A percentile compares a stretch with the other conserved stretches of the same genome.
phyloP scores from a whole-genome alignment of 2,888 invertebrate genomes.

The Platypus cylindrus region DNA sequence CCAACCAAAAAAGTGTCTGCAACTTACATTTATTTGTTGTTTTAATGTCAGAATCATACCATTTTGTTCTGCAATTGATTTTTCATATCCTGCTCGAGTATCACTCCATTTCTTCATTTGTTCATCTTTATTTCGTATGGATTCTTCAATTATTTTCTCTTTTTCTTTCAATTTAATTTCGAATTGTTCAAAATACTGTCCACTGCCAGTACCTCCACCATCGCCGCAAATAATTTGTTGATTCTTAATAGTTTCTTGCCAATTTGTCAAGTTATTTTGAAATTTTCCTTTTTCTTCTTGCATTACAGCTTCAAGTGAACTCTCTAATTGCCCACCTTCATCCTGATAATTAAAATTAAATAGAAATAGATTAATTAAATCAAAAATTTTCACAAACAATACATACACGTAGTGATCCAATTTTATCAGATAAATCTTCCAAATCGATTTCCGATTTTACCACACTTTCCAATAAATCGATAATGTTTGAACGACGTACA shows the following conservation, averaged over 20 bases:
- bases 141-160: conserved; percentile 20
- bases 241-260: conserved; percentile 21
- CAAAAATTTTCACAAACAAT: not conserved
- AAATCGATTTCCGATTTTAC: conserved; percentile 23
- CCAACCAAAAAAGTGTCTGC: too few relatives aligned
- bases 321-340: conserved; percentile 25
- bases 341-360: conserved; percentile 4
- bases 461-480: conserved; percentile 25
- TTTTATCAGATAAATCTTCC: conserved; percentile 20
- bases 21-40: conserved; percentile 20
- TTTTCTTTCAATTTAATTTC: conserved; percentile 23
- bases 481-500: conserved; percentile 22
- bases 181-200: too few relatives aligned
- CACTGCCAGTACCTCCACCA: too few relatives aligned
- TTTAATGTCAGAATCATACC: conserved; percentile 19
- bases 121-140: conserved; percentile 19
- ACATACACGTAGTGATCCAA: conserved; percentile 19
- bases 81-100: conserved; percentile 20
- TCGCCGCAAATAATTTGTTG: conserved; percentile 13
- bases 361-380: not conserved
- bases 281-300: conserved; percentile 24
- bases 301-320: conserved; percentile 23
- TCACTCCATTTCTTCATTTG: conserved; percentile 26
- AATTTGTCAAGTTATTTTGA: conserved; percentile 21
- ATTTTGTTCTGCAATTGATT: conserved; percentile 21